Base-by-base conservation (phyloP, 1,140 invertebrate species). In the Drosophila subobscura region DNA sequence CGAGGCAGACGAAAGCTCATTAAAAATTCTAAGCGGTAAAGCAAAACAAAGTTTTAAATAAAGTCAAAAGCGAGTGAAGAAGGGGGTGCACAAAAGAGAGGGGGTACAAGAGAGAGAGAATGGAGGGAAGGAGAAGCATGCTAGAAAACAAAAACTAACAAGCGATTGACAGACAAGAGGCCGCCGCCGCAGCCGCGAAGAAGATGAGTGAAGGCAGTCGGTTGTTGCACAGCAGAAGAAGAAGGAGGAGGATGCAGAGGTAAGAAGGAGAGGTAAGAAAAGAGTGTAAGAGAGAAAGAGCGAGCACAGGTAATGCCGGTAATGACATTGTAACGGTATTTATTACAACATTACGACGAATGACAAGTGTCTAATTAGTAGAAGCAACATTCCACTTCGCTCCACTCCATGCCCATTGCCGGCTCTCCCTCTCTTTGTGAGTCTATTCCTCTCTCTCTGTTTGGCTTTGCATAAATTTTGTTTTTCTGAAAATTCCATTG, bases 291-390 rank as follows among this genome's bases (percentile, higher is more conserved):
- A n/a, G 45, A 20, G 46, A 55, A 37, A 40, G 47, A 52, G 22
- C 29, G 45, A 51, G 45, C 51, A 52, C 85, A 84, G 71, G 81
- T 81, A 85, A 77, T 85, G 81, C 73, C 65, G 81, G 81, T 88
- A 86, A 86, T 86, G 81, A 86, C 81, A 86, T 86, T 86, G 81
- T 81, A 88, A 88, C 81, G 81, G 81, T 88, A 86, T 86, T 88
- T 86, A 86, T 86, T 86, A 86, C 81, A 86, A 78, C 83, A 86
- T 88, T 81, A 86, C 74, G 52, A 68, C 78, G 70, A 81, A 81
- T 75, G 83, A 88, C 81, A 86, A 86, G 83, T 78, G 83, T 81
- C 81, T 86, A 86, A 86, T 86, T 86, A 88, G 81, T 81, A 78
- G 45, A 50, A 42, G 50, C 83, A 81, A 86, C 83, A 81, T 78